Evolutionary conservation across 2,888 invertebrate species (phyloP).

Genomic region (Apeira syringaria): DNA sequence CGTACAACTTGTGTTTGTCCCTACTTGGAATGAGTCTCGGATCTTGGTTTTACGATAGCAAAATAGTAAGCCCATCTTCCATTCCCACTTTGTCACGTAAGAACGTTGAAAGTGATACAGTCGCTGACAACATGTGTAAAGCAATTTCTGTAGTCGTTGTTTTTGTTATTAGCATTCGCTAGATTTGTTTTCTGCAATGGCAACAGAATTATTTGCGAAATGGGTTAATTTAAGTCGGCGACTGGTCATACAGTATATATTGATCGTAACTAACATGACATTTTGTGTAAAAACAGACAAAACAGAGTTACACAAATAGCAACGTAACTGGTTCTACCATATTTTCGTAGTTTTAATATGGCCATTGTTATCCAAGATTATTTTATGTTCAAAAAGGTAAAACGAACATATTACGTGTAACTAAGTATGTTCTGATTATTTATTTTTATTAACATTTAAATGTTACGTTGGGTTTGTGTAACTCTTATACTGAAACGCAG

Average conservation of each 20-base stretch:
- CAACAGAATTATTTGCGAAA: too few relatives aligned
- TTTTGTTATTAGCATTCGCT: slow-evolving; percentile 11
- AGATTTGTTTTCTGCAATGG: slow-evolving; percentile 7
- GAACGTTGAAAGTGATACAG: slow-evolving; percentile 26
- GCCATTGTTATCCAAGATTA: too few relatives aligned
- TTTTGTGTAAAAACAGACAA: slow-evolving; percentile 33
- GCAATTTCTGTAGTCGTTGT: too few relatives aligned
- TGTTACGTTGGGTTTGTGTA: slow-evolving; percentile 6
- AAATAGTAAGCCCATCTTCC: slow-evolving; percentile 36
- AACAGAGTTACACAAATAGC: slow-evolving; percentile 19
- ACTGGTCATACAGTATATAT: slow-evolving; percentile 39
- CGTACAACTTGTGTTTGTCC: slow-evolving; percentile 58
- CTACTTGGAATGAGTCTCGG: slow-evolving; percentile 73
- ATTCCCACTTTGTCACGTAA: slow-evolving; percentile 33
- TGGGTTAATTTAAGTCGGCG: slow-evolving; percentile 31
- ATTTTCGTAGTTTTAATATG: not conserved
- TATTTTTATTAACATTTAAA: too few relatives aligned
- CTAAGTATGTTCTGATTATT: too few relatives aligned
- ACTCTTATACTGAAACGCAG: slow-evolving; percentile 38
- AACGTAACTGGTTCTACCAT: not conserved
- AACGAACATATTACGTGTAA: too few relatives aligned
- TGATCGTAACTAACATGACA: slow-evolving; percentile 66
- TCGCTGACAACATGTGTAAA: slow-evolving; percentile 18
- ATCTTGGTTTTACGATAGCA: slow-evolving; percentile 38
- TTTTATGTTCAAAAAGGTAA: too few relatives aligned